Conservation (phyloP, 2,797 vertebrate species). For the Lacerta agilis region DNA sequence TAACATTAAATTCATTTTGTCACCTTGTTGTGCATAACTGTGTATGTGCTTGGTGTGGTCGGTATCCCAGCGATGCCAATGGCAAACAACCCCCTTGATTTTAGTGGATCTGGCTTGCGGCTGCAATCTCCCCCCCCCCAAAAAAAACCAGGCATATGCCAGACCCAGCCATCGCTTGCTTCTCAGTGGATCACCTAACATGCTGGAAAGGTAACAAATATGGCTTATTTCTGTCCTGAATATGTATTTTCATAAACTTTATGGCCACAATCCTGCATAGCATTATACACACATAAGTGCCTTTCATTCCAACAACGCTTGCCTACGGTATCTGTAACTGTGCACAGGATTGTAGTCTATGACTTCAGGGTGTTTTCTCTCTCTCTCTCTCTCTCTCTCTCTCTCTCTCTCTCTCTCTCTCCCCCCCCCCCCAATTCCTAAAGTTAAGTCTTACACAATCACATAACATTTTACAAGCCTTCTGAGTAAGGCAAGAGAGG, state of each 20-base stretch:
- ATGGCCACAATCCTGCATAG: slow-evolving; percentile 18
- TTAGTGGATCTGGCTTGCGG: slow-evolving; percentile 2
- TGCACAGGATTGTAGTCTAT: neutral
- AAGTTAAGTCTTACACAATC: slow-evolving; percentile 60
- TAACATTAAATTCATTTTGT: slow-evolving; percentile 52
- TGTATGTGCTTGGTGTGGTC: slow-evolving; percentile 35
- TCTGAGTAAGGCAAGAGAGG: slow-evolving; percentile 74
- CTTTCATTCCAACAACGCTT: slow-evolving; percentile 5
- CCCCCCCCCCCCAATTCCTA: slow-evolving; percentile 28
- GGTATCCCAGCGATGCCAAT: neutral
- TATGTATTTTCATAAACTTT: slow-evolving; percentile 22
- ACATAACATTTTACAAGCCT: slow-evolving; percentile 70
- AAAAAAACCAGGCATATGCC: neutral
- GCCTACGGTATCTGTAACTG: neutral
- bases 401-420: too few relatives aligned
- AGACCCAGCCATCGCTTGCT: neutral
- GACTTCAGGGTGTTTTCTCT: neutral
- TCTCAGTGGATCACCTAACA: neutral
- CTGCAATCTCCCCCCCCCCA: neutral
- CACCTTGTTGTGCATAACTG: slow-evolving; percentile 31
- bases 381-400: too few relatives aligned
- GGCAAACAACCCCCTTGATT: neutral
- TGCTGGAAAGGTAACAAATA: slow-evolving; percentile 7
- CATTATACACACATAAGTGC: neutral
- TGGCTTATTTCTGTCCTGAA: slow-evolving; percentile 10